Base-by-base conservation (phyloP, 92 coral and sea anemone species). In the Porites evermanni region DNA sequence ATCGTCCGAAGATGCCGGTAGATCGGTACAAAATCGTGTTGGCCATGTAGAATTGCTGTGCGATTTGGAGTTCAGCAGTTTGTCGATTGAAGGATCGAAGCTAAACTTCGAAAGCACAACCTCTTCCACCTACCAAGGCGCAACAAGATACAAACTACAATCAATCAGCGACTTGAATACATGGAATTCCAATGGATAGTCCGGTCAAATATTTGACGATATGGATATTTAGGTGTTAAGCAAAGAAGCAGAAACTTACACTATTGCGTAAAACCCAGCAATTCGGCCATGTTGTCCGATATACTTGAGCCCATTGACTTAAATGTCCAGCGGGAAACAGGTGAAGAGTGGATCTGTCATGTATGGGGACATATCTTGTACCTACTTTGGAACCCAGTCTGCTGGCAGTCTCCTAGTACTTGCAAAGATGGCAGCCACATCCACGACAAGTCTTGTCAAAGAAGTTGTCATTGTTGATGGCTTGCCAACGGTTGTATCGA, bases 401-500 rank as follows among this genome's bases (percentile, higher is more conserved):
- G 21, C 21, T 21, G 21, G 21, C 21, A 21, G 21, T 21, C 21
- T 21, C 21, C 21, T 16, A 1, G 14, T 32, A 54, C 19, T 23
- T 11, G 4, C 21, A 56, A 94, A 92, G 70, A 94, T 94, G 98
- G 95, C 96, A 84, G 77, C 84, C 14, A 17, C 3, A 1, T 2
- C 56, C 12, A 12, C 0, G 67, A n/a, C 65, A 56, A 87, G 85
- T 71, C 91, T 91, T 12, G 24, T 84, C 10, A 92, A 93, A 81
- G 91, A 91, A 66, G 96, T 86, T 53, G 56, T 83, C 20, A 79
- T 29, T 21, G 91, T 97, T 3, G 82, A 93, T 77, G 98, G 98
- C 6, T 87, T 95, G 64, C 98, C 98, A 1, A 95, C 99, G 26
- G 93, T 95, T 54, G 85, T 97, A 74, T 95, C 99, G 16, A 87